A percentile compares a stretch with the other conserved stretches of the same genome.
Conservation (phyloP, 2,888 invertebrate species). For the Amblyjoppa proteus region DNA sequence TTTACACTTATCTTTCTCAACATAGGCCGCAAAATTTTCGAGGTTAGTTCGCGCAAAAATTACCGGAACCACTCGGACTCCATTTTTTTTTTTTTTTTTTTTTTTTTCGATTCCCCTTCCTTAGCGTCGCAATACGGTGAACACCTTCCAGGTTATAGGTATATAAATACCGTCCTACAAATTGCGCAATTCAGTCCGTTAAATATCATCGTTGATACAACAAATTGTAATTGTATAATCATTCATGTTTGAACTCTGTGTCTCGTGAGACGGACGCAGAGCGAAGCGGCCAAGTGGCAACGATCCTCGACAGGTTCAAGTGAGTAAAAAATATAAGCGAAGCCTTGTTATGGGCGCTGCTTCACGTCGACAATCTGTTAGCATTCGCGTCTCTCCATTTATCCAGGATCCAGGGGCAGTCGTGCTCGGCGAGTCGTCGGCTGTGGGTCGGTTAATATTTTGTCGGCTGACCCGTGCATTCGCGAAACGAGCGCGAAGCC, state of each 20-base stretch:
- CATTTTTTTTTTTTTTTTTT: neutral
- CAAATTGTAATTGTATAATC: neutral
- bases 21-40: constrained; percentile 3
- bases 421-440: constrained; percentile 61
- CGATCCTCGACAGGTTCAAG: constrained; percentile 43
- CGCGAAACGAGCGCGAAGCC: constrained; percentile 50
- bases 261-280: neutral
- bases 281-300: neutral
- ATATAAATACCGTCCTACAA: constrained; percentile 11
- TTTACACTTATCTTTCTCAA: neutral
- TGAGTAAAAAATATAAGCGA: constrained; percentile 2
- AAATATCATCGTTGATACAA: constrained; percentile 5
- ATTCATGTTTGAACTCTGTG: neutral
- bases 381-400: constrained; percentile 8
- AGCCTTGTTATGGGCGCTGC: constrained; percentile 4
- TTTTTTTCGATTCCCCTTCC: constrained; percentile 29
- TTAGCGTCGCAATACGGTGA: neutral
- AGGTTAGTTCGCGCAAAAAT: constrained; percentile 54
- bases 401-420: constrained; percentile 24
- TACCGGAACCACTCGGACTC: constrained; percentile 34
- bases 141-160: constrained; percentile 17
- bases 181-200: constrained; percentile 20
- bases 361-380: neutral
- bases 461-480: constrained; percentile 17
- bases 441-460: constrained; percentile 26